These are phyloP conservation scores for Rhinolophus ferrumequinum DNA, from an alignment of 2,113 vertebrate species.

Conservation along the genomic window DNA sequence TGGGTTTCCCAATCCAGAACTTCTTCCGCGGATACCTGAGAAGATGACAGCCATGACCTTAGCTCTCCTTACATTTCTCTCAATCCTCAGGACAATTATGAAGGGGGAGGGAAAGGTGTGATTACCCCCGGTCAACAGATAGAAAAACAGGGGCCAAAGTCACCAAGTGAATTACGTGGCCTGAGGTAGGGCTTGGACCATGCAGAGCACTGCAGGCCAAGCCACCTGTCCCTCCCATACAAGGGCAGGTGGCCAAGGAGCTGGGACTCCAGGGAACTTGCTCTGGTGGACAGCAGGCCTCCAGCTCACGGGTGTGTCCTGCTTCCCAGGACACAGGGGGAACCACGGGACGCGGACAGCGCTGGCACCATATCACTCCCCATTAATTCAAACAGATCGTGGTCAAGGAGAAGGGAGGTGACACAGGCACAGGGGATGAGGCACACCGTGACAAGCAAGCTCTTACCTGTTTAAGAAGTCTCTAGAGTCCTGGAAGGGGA, in stretches of 20 bases:
- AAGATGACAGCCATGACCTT: not conserved
- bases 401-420: too few relatives aligned
- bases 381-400: not conserved
- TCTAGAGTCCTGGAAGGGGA: constrained; percentile 69
- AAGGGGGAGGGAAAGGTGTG: not conserved
- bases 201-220: too few relatives aligned
- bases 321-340: not conserved
- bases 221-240: not conserved
- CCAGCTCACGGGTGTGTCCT: not conserved
- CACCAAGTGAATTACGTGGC: not conserved
- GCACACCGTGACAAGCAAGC: not conserved
- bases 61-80: not conserved
- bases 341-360: rapidly evolving
- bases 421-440: not conserved
- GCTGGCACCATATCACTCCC: not conserved
- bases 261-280: not conserved
- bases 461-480: constrained; percentile 75
- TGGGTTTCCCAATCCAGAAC: constrained; percentile 76
- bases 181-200: not conserved
- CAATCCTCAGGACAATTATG: not conserved
- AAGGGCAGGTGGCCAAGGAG: not conserved
- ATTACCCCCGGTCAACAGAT: not conserved
- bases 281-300: not conserved
- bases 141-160: not conserved
- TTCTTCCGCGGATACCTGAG: constrained; percentile 76